Evolutionary conservation across 2,888 invertebrate genomes (phyloP).

Genomic region (Eupithecia abbreviata): DNA sequence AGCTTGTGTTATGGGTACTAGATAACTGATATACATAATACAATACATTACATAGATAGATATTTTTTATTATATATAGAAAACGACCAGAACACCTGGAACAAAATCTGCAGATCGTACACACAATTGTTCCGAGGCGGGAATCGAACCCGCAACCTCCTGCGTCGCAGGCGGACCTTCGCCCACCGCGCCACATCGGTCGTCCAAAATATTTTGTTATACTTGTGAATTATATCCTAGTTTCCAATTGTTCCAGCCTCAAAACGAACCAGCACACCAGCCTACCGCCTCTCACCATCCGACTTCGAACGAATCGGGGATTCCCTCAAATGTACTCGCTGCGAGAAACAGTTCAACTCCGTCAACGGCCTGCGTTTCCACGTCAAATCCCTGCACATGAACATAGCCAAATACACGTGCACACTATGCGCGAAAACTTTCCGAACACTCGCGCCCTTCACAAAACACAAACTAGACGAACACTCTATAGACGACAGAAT

Average conservation of each 20-base stretch:
- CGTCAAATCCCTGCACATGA: slow-evolving; percentile 14
- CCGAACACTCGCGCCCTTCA: slow-evolving; percentile 1
- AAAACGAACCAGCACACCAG: slow-evolving; percentile 8
- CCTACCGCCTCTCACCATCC: slow-evolving; percentile 3
- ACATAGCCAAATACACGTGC: slow-evolving; percentile 10
- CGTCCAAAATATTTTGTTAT: too few species aligned
- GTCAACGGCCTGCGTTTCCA: slow-evolving; percentile 14
- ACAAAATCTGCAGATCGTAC: too few species aligned
- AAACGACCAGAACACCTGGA: too few species aligned
- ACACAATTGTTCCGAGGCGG: too few species aligned
- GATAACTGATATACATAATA: too few species aligned
- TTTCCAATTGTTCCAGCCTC: slow-evolving; percentile 12
- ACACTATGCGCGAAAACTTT: slow-evolving; percentile 5
- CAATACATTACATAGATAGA: too few species aligned
- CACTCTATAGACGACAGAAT: slow-evolving; percentile 49
- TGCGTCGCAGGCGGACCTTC: too few species aligned
- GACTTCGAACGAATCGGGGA: slow-evolving; percentile 15
- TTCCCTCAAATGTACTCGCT: slow-evolving; percentile 9
- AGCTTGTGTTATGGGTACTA: too few species aligned
- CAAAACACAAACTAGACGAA: slow-evolving; percentile 42
- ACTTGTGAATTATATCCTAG: background rate
- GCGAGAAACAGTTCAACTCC: slow-evolving; percentile 5
- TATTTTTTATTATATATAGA: too few species aligned
- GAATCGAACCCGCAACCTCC: too few species aligned
- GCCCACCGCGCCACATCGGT: too few species aligned